A percentile compares a stretch with the other conserved stretches of the same genome.
Conservation (phyloP, 2,113 vertebrate species). For the Toxostoma redivivum region DNA sequence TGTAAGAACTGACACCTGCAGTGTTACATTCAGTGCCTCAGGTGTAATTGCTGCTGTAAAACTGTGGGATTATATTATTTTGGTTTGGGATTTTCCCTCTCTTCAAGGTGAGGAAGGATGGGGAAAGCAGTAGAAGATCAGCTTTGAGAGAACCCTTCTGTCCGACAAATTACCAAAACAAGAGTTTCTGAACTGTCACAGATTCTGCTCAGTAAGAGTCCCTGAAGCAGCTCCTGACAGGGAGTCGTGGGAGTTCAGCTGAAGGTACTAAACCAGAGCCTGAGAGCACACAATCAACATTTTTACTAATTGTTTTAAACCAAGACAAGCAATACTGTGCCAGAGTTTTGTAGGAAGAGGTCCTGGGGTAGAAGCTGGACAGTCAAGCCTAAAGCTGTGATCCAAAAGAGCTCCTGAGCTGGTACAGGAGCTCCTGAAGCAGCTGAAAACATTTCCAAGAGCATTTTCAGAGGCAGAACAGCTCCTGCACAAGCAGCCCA, state of each 20-base stretch:
- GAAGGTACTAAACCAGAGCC: background rate
- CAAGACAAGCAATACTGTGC: background rate
- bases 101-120: background rate
- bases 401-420: background rate
- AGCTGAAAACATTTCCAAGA: background rate
- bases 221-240: background rate
- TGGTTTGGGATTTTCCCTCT: background rate
- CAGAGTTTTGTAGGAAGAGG: background rate
- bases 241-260: fast-evolving
- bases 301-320: background rate
- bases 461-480: background rate
- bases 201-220: background rate
- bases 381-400: background rate
- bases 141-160: fast-evolving
- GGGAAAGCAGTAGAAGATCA: background rate
- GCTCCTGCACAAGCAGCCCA: background rate
- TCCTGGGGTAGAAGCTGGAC: background rate
- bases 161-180: background rate
- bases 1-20: background rate
- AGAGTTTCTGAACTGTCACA: background rate
- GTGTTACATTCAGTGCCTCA: no score
- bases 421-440: background rate
- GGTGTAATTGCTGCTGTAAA: background rate
- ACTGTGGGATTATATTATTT: fast-evolving
- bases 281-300: background rate